Conservation (phyloP, 2,888 invertebrate species). For the Tenthredo livida region DNA sequence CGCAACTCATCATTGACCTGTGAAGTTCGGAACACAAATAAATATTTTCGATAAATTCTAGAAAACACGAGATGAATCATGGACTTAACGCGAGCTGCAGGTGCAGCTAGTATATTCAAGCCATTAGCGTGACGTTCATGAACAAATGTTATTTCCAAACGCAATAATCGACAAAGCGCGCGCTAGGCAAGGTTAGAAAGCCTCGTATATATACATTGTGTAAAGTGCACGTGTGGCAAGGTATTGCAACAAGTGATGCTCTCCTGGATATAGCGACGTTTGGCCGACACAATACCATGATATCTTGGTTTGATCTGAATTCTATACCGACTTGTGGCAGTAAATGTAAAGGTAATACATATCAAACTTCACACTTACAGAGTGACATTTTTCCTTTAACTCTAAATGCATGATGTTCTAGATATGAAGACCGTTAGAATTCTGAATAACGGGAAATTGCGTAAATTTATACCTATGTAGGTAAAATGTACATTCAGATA, state of each 20-base stretch:
- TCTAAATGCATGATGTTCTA: not conserved
- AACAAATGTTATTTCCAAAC: not conserved
- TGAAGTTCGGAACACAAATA: not conserved
- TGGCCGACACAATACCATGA: not conserved
- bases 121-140: conserved; percentile 1
- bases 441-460: not conserved
- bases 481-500: not conserved
- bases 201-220: conserved; percentile 4
- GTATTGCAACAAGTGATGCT: not conserved
- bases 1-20: not conserved
- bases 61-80: not conserved
- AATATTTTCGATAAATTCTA: not conserved
- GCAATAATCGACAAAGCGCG: conserved; percentile 8
- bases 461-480: not conserved
- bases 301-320: not conserved
- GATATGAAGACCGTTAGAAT: not conserved
- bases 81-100: not conserved
- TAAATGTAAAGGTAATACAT: not conserved
- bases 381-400: not conserved
- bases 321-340: not conserved
- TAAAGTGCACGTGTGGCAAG: conserved; percentile 12
- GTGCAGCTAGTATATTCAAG: not conserved
- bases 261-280: not conserved
- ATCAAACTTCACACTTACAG: not conserved
- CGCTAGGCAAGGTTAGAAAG: conserved; percentile 11